Evolutionary conservation across 2,888 invertebrate species (phyloP), one percentile per base, ranked within the genome.

Genomic region (Clunio marinus): DNA sequence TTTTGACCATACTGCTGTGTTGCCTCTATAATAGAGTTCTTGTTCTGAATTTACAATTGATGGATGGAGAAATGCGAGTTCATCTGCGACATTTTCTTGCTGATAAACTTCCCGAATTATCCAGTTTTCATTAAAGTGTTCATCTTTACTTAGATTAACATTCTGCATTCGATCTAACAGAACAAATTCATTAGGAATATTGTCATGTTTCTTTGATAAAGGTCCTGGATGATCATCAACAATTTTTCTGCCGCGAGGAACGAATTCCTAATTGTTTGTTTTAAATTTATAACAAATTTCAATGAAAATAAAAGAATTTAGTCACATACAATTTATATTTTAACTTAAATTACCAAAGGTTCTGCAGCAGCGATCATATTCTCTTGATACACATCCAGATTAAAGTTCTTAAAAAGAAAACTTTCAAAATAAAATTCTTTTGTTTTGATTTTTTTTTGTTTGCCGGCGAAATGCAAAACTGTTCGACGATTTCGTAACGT

Each of bases 311-410:
- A 25, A 68, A 69, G 60, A 37, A 32, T 62, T 24, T 35, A n/a
- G 15, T 57, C 7, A 67, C 32, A 69, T 17, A n/a, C 25, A 32
- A 32, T 41, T n/a, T 55, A 67, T 32, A 69, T n/a, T 51, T 17
- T 2, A 46, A 22, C 62, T 45, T 57, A 28, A 70, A 75, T 75
- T 80, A 89, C 91, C 90, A 90, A 84, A 81, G 91, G 91, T 83
- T 91, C 91, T 81, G 90, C 89, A 82, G 91, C 91, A 84, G 91
- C 89, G 81, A 92, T 91, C 90, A 92, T 92, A 81, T 80, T 84
- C 81, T 86, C 85, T 80, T 82, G 86, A 83, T 85, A 85, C 80
- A 88, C 91, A 89, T 91, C 91, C 91, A 92, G 91, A 91, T 91
- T 91, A 51, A 22, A 13, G 20, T 51, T 51, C 15, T n/a, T 15